A percentile compares a stretch with the other conserved stretches of the same genome.
Evolutionary conservation across 2,113 vertebrate species (phyloP).

Genomic region (Pteropus alecto): DNA sequence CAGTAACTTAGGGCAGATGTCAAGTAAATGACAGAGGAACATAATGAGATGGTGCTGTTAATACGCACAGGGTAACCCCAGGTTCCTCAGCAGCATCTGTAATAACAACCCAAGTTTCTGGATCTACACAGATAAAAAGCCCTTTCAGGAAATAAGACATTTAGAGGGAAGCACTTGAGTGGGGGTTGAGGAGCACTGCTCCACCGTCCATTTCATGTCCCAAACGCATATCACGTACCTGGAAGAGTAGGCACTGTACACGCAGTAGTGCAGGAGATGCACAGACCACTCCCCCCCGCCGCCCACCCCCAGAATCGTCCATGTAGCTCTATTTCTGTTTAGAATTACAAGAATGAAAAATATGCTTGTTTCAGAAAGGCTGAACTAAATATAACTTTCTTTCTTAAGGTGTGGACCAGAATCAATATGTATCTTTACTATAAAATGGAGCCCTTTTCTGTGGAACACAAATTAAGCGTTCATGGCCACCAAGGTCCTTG

Average conservation of each 20-base stretch:
- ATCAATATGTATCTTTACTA: neutral
- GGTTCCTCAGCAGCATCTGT: conserved; percentile 46
- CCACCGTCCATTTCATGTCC: neutral
- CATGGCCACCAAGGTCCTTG: neutral
- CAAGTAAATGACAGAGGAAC: conserved; percentile 45
- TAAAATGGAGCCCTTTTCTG: neutral
- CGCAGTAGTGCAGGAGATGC: too few species aligned
- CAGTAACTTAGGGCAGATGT: conserved; percentile 25
- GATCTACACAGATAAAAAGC: conserved; percentile 38
- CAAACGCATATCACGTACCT: neutral
- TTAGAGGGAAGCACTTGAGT: neutral
- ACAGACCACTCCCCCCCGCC: neutral
- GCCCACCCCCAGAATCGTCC: neutral
- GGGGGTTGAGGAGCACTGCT: too few species aligned
- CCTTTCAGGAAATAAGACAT: conserved; percentile 48
- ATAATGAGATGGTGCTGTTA: conserved; percentile 35
- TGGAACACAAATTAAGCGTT: neutral
- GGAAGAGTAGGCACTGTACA: neutral
- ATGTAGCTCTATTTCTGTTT: neutral
- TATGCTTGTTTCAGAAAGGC: neutral
- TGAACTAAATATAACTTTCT: neutral
- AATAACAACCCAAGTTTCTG: conserved; percentile 36
- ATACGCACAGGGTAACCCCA: conserved; percentile 35
- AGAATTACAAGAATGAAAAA: neutral
- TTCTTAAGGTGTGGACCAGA: neutral